Evolutionary conservation across 1,140 invertebrate genomes (phyloP).

Genomic region (Heliconius hewitsoni): DNA sequence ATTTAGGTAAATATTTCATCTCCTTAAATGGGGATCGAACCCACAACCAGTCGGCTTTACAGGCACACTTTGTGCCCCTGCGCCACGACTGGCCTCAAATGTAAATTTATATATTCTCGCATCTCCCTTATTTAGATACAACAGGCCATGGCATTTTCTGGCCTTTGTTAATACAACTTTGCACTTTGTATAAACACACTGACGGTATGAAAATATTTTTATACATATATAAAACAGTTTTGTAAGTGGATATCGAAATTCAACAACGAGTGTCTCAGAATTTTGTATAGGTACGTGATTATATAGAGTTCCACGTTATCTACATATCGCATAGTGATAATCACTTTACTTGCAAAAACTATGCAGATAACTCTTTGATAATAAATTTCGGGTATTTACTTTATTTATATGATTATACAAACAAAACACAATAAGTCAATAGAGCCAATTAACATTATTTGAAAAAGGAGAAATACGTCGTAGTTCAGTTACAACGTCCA

Average conservation of each 20-base stretch:
- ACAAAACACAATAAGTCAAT: not conserved
- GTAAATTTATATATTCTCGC: too few species aligned
- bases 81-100: too few species aligned
- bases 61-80: too few species aligned
- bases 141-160: not conserved
- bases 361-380: slow-evolving; percentile 2
- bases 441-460: not conserved
- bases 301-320: not conserved
- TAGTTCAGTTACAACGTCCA: too few species aligned
- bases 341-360: not conserved
- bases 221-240: too few species aligned
- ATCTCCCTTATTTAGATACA: too few species aligned
- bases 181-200: not conserved
- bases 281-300: not conserved
- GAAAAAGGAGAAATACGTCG: too few species aligned
- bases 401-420: not conserved
- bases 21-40: too few species aligned
- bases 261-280: not conserved
- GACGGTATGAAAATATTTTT: too few species aligned
- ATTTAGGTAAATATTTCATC: too few species aligned
- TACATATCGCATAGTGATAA: not conserved
- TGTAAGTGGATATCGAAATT: not conserved
- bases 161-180: not conserved
- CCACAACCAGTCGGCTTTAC: too few species aligned
- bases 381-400: slow-evolving; percentile 1